Percentiles rank a stretch among this genome's conserved stretches.
These are phyloP conservation scores for Taxidea taxus DNA, from an alignment of 2,113 vertebrate genomes.

Conservation along the genomic window DNA sequence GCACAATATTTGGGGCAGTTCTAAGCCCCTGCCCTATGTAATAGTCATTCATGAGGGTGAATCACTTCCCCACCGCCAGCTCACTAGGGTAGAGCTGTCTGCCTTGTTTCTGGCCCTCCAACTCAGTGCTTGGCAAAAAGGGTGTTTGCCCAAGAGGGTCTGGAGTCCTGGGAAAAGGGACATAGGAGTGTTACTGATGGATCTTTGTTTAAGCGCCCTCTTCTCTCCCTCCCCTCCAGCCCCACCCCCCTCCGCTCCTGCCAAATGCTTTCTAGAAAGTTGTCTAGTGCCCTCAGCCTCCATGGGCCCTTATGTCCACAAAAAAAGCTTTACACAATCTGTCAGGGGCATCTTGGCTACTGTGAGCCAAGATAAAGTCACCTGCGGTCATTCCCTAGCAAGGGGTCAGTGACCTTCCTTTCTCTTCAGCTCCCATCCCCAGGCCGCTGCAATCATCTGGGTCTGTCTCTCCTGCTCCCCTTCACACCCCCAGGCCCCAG, in stretches of 20 bases:
- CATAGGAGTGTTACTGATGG: background rate
- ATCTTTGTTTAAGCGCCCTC: background rate
- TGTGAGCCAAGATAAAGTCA: background rate
- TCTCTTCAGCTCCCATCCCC: background rate
- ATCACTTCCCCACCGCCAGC: background rate
- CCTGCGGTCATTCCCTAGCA: background rate
- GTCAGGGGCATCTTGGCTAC: background rate
- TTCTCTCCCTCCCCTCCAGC: no score
- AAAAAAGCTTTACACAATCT: background rate
- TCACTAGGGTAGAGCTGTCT: background rate
- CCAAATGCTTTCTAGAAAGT: constrained; percentile 9
- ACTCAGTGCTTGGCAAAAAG: background rate
- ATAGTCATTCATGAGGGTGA: background rate
- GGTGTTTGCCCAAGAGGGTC: background rate
- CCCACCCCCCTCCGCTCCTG: no score
- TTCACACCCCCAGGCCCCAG: background rate
- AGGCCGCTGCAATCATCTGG: background rate
- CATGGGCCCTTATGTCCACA: background rate
- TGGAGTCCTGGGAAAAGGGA: background rate
- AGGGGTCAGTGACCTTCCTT: constrained; percentile 31
- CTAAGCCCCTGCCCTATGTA: background rate
- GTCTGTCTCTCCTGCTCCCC: background rate
- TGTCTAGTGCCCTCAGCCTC: background rate
- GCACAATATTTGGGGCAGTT: background rate
- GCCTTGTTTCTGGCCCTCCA: background rate